These are phyloP conservation scores for Drosophila sordidapex DNA, from an alignment of 2,888 invertebrate genomes.

Conservation along the genomic window DNA sequence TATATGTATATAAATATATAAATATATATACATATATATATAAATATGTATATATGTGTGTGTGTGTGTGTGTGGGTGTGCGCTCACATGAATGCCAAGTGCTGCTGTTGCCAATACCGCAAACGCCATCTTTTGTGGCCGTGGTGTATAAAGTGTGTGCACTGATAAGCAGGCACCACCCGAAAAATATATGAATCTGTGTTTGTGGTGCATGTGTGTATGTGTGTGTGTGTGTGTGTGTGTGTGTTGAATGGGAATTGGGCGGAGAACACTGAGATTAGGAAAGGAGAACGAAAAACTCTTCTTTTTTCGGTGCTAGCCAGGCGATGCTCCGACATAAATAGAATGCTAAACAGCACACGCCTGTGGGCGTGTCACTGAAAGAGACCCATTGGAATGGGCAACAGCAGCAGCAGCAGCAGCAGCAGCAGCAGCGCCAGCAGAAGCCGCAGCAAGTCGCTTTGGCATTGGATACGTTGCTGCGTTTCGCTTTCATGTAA, in stretches of 20 bases:
- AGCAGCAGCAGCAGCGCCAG: slow-evolving; percentile 8
- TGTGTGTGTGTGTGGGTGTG: slow-evolving; percentile 19
- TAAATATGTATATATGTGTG: slow-evolving; percentile 8
- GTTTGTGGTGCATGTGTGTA: slow-evolving; percentile 3
- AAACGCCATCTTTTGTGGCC: slow-evolving; percentile 41
- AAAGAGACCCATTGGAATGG: slow-evolving; percentile 16
- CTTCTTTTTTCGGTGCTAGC: neutral
- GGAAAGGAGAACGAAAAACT: neutral
- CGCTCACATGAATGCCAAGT: slow-evolving; percentile 57
- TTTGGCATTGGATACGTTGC: slow-evolving; percentile 56
- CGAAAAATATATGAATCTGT: slow-evolving; percentile 33
- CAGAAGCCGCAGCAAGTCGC: slow-evolving; percentile 52
- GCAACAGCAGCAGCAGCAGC: slow-evolving; percentile 12
- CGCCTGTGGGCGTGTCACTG: slow-evolving; percentile 31
- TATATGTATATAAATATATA: slow-evolving; percentile 60
- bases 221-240: slow-evolving; percentile 9
- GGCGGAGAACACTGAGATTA: slow-evolving; percentile 17
- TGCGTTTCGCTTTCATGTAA: slow-evolving; percentile 59
- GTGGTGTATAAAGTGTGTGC: slow-evolving; percentile 59
- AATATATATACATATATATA: slow-evolving; percentile 18
- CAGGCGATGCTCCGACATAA: slow-evolving; percentile 55
- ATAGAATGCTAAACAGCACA: slow-evolving; percentile 67
- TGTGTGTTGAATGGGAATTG: slow-evolving; percentile 6
- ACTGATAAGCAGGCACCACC: slow-evolving; percentile 59
- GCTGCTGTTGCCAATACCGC: slow-evolving; percentile 46